A percentile compares a stretch with the other conserved stretches of the same genome.
Evolutionary conservation across 2,113 vertebrate species (phyloP).

Genomic region (Alethe castanea): DNA sequence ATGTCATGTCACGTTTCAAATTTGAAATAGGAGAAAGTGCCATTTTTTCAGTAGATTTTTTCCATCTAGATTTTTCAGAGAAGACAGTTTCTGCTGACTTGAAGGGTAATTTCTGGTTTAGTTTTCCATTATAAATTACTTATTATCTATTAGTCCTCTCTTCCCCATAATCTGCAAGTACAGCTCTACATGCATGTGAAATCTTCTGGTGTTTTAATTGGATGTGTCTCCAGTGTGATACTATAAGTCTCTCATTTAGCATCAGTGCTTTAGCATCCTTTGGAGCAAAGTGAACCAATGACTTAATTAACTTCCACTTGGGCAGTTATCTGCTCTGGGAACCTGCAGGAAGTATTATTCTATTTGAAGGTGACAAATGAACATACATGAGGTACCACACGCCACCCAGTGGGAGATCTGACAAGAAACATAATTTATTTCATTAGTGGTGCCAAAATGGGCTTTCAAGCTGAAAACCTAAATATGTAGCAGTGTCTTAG

Average conservation of each 20-base stretch:
- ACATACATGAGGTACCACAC: conserved; percentile 52
- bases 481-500: conserved; percentile 10
- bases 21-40: not conserved
- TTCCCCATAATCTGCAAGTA: not conserved
- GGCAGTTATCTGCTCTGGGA: conserved; percentile 45
- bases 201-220: conserved; percentile 24
- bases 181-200: not conserved
- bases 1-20: not conserved
- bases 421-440: conserved; percentile 73
- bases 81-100: not conserved
- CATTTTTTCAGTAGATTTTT: not conserved
- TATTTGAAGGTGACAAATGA: conserved; percentile 63
- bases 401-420: conserved; percentile 61
- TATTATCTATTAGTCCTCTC: not conserved
- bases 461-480: conserved; percentile 50
- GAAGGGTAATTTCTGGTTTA: not conserved
- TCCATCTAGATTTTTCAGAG: not conserved
- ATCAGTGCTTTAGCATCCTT: not conserved
- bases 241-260: not conserved
- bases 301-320: conserved; percentile 69
- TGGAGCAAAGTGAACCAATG: conserved; percentile 56
- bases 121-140: not conserved
- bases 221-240: not conserved
- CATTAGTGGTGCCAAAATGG: conserved; percentile 59
- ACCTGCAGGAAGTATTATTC: conserved; percentile 61